Base-by-base conservation (phyloP, 1,140 invertebrate species). In the Papilio helenus region DNA sequence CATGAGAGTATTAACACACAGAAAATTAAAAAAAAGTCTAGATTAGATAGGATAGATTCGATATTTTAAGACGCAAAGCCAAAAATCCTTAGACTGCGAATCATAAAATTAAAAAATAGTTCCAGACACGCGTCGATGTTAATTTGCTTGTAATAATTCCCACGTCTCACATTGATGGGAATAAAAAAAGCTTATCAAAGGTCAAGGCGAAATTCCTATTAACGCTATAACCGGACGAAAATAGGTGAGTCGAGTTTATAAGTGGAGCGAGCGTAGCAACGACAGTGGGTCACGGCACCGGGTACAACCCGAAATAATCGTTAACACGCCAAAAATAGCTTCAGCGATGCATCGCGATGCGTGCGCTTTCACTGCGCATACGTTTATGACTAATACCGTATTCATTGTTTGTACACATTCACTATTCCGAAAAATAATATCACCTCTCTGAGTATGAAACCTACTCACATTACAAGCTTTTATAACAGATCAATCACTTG, bases 251-350 rank as follows among this genome's bases (percentile, higher is more conserved):
- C 85, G 86, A 89, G 82, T 91, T 82, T 83, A 86, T 81, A 80
- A 72, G 72, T 76, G 80, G 72, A 46, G 72, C 79, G 72, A 46
- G 72, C 79, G n/a, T 26, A 78, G 76, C 74, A 39, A 84, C 85
- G 82, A 82, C 85, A 92, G 85, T 93, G 85, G 89, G 91, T 93
- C 88, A 93, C 84, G 85, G 89, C 84, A 88, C 85, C 87, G 86
- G 85, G 86, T 87, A 87, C 72, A 81, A 83, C 84, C 86, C 85
- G 79, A 90, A 92, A 92, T 91, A 91, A 88, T 89, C 85, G 80
- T 87, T 83, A 81, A 89, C 85, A 72, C 79, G 84, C 86, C 85
- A 76, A 81, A 91, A 92, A 92, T 93, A 93, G 90, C 81, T 76
- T 34, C 85, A 83, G 83, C 84, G 81, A 83, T 88, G 85, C 86